Conservation (phyloP, 2,797 vertebrate species). For the Rhabdomys pumilio region DNA sequence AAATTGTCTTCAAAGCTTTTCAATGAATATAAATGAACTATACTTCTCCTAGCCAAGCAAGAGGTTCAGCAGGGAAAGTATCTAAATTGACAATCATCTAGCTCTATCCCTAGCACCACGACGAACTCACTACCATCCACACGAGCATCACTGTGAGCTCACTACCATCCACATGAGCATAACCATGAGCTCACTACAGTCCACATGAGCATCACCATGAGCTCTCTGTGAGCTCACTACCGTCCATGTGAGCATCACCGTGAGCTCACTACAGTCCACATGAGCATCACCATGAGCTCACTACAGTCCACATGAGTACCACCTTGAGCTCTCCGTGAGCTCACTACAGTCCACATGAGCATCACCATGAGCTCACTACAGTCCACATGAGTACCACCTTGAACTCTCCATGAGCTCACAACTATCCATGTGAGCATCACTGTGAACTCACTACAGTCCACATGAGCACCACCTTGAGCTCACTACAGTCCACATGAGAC, state of each 20-base stretch:
- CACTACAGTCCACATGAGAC: not conserved
- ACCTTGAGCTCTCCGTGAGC: not conserved
- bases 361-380: not conserved
- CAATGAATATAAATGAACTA: conserved; percentile 63
- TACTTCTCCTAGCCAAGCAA: conserved; percentile 11
- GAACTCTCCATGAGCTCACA: not conserved
- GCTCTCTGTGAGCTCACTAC: not conserved
- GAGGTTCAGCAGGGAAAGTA: conserved; percentile 4
- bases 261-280: not conserved
- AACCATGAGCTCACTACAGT: not conserved
- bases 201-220: not conserved
- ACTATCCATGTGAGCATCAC: not conserved
- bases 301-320: not conserved
- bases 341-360: not conserved
- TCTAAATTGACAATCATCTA: conserved; percentile 10
- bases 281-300: not conserved
- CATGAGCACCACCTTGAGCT: not conserved
- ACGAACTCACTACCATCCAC: not conserved
- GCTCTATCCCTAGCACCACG: not conserved
- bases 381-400: no score
- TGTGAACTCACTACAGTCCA: not conserved
- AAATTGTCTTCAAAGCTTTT: conserved; percentile 51
- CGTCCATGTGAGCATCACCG: not conserved
- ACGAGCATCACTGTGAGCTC: not conserved
- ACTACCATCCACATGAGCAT: no score